These are phyloP conservation scores for Leucoraja erinaceus DNA, from an alignment of 2,113 vertebrate genomes.

Conservation along the genomic window DNA sequence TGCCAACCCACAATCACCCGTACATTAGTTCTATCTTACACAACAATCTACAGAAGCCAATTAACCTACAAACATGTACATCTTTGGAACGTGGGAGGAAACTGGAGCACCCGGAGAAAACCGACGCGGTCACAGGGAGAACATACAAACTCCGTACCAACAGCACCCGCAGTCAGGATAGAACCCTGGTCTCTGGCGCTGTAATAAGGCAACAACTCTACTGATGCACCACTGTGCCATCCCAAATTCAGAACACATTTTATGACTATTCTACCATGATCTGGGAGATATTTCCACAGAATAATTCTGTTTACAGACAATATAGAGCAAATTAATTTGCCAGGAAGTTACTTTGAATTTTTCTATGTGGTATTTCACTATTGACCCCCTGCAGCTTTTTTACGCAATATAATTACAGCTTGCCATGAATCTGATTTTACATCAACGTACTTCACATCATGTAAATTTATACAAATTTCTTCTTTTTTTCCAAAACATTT, in stretches of 20 bases:
- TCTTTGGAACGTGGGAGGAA: too few relatives aligned
- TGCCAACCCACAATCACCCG: too few relatives aligned
- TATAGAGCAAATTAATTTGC: neutral
- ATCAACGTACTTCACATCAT: neutral
- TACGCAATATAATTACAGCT: neutral
- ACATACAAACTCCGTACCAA: too few relatives aligned
- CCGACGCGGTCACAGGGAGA: too few relatives aligned
- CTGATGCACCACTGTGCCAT: too few relatives aligned
- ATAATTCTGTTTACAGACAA: neutral
- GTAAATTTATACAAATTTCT: neutral
- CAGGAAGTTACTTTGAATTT: neutral
- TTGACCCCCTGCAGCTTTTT: neutral
- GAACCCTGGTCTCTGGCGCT: too few relatives aligned
- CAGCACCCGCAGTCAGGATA: too few relatives aligned
- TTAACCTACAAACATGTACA: too few relatives aligned
- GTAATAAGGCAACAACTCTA: too few relatives aligned
- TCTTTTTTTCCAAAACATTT: neutral
- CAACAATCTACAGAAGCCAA: too few relatives aligned
- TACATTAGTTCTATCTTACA: too few relatives aligned
- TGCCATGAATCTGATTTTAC: neutral
- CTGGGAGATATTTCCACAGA: neutral
- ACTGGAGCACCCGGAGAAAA: too few relatives aligned
- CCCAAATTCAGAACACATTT: neutral
- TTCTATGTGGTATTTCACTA: neutral
- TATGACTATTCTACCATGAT: neutral